phyloP scores from a whole-genome alignment of 23 tunicate species.

The Aplidium turbinatum region DNA sequence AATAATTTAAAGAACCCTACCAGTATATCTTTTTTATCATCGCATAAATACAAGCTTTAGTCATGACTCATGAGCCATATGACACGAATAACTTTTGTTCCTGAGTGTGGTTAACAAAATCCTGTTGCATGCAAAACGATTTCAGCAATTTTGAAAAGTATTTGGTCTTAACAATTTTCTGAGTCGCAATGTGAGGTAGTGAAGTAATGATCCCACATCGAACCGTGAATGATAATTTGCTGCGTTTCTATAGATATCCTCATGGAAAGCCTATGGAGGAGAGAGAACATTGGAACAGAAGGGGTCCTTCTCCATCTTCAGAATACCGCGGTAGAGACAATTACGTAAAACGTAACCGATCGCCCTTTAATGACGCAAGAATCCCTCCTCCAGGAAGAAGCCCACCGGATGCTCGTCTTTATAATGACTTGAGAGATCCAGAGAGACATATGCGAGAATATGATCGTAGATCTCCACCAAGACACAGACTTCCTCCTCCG shows the following conservation, averaged over 20 bases:
- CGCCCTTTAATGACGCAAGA: constrained; percentile 44
- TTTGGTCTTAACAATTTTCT: too few species aligned
- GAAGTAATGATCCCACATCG: neutral
- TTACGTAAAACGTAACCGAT: constrained; percentile 25
- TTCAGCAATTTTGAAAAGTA: too few species aligned
- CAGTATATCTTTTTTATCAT: too few species aligned
- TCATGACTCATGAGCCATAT: too few species aligned
- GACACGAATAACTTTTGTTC: too few species aligned
- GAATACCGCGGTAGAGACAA: constrained; percentile 30
- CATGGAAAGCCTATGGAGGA: constrained; percentile 13
- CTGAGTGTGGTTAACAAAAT: too few species aligned
- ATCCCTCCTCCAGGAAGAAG: constrained; percentile 36
- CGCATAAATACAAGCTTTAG: too few species aligned
- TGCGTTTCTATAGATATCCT: neutral
- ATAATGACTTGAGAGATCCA: constrained; percentile 37
- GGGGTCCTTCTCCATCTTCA: constrained; percentile 49
- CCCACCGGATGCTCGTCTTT: constrained; percentile 34
- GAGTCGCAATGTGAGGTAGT: too few species aligned
- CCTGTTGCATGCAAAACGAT: too few species aligned
- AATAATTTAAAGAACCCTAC: too few species aligned
- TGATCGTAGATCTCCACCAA: constrained; percentile 47
- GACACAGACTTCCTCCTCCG: constrained; percentile 37
- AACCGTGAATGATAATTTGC: neutral
- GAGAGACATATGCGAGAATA: constrained; percentile 51
- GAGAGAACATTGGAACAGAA: constrained; percentile 45